Percentiles rank a stretch among this genome's conserved stretches.
phyloP scores from a whole-genome alignment of 2,888 invertebrate genomes.

The Dione juno region DNA sequence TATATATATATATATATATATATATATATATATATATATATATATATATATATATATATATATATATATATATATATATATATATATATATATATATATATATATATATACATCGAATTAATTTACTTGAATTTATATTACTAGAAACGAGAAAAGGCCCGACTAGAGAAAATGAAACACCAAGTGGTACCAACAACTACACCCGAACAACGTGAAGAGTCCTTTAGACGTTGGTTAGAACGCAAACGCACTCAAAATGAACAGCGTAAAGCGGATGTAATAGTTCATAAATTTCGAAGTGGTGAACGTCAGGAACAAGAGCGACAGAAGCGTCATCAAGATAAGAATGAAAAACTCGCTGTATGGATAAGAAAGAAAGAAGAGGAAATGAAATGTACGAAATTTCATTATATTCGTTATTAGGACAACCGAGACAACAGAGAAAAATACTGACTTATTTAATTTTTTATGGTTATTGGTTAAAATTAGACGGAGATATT shows the following conservation, averaged over 20 bases:
- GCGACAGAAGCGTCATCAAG: conserved; percentile 62
- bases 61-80: too few species aligned
- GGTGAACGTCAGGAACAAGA: conserved; percentile 70
- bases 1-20: too few species aligned
- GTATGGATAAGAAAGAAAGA: conserved; percentile 85
- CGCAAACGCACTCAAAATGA: conserved; percentile 73
- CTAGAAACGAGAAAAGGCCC: conserved; percentile 63
- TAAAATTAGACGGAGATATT: too few species aligned
- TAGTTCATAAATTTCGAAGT: conserved; percentile 65
- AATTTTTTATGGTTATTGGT: too few species aligned
- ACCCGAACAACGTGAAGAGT: conserved; percentile 75
- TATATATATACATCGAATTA: conserved; percentile 1
- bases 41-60: too few species aligned
- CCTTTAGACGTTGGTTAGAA: conserved; percentile 81
- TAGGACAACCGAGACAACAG: too few species aligned
- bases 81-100: too few species aligned
- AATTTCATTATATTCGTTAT: background rate
- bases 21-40: too few species aligned
- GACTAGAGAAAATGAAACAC: conserved; percentile 60
- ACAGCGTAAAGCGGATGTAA: conserved; percentile 69
- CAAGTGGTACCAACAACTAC: conserved; percentile 58
- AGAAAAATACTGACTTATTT: too few species aligned
- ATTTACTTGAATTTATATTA: background rate
- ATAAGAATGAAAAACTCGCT: conserved; percentile 76
- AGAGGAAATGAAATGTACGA: conserved; percentile 81